Evolutionary conservation across 1,140 invertebrate genomes (phyloP), one percentile per base, ranked within the genome.

Genomic region (Tetragnatha versicolor): DNA sequence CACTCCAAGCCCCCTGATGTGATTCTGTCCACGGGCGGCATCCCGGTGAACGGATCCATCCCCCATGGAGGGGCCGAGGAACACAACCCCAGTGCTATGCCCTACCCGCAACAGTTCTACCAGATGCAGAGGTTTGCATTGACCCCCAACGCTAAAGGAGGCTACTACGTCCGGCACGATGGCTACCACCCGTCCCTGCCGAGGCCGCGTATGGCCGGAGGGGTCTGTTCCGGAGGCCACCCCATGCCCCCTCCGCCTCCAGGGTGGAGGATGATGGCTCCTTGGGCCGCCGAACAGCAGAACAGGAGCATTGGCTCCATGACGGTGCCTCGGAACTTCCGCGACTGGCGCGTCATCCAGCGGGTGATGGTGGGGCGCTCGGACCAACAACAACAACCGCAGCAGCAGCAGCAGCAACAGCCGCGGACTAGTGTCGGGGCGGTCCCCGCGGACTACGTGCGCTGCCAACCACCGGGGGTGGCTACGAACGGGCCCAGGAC

Each of bases 341-440:
- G 76, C 1, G 76, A 79, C 53, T 79, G 76, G 76, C 68, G 76
- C 29, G 65, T 79, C 0, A 79, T 79, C n/a, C 76, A 79, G 29
- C 29, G 76, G n/a, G 53, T 79, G 27, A 79, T 33, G 37, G 53
- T 58, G 0, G 37, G 20, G 2, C 25, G 53, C 22, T 39, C 51
- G 9, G 65, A 49, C 14, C 9, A 33, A 29, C 17, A 35, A 4
- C 27, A 51, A 10, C 22, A 22, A 14, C 6, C 75, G 3, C n/a
- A n/a, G n/a, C n/a, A n/a, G n/a, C 65, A 49, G 2, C n/a, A n/a
- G n/a, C n/a, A n/a, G n/a, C n/a, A n/a, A n/a, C n/a, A n/a, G n/a
- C n/a, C n/a, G n/a, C n/a, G n/a, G n/a, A n/a, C n/a, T n/a, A n/a
- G n/a, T n/a, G n/a, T n/a, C n/a, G n/a, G n/a, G n/a, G 7, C 35